These are phyloP conservation scores for Bursaphelenchus okinawaensis DNA, from an alignment of 2,888 invertebrate genomes.

Conservation along the genomic window DNA sequence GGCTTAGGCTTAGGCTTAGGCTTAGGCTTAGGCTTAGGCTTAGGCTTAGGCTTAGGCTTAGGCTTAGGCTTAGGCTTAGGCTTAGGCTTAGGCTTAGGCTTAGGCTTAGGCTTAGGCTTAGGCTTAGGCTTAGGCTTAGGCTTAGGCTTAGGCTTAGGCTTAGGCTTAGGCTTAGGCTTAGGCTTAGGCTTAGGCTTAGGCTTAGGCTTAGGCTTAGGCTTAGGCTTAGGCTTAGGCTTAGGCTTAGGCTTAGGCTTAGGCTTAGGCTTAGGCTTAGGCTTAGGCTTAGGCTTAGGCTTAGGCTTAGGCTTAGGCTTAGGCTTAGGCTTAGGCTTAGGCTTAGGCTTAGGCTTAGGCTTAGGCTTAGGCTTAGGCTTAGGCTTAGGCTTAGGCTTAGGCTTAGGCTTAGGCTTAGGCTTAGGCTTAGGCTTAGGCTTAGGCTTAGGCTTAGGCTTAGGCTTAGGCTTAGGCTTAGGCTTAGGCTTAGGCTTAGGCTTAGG, in stretches of 20 bases:
- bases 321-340: constrained; percentile 25
- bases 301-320: constrained; percentile 26
- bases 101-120: constrained; percentile 26
- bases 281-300: constrained; percentile 28
- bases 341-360: constrained; percentile 23
- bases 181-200: constrained; percentile 25
- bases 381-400: constrained; percentile 24
- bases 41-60: constrained; percentile 33
- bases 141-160: constrained; percentile 28
- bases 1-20: constrained; percentile 26
- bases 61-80: constrained; percentile 32
- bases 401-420: constrained; percentile 21
- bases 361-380: constrained; percentile 23
- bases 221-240: constrained; percentile 32
- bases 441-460: constrained; percentile 24
- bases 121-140: constrained; percentile 28
- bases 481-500: constrained; percentile 24
- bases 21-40: constrained; percentile 30
- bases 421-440: constrained; percentile 25
- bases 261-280: constrained; percentile 29
- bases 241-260: constrained; percentile 30
- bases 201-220: constrained; percentile 29
- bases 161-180: constrained; percentile 26
- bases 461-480: constrained; percentile 26
- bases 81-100: constrained; percentile 28